Conservation (phyloP, 1,140 invertebrate genomes). For the Cotesia chilonis region DNA sequence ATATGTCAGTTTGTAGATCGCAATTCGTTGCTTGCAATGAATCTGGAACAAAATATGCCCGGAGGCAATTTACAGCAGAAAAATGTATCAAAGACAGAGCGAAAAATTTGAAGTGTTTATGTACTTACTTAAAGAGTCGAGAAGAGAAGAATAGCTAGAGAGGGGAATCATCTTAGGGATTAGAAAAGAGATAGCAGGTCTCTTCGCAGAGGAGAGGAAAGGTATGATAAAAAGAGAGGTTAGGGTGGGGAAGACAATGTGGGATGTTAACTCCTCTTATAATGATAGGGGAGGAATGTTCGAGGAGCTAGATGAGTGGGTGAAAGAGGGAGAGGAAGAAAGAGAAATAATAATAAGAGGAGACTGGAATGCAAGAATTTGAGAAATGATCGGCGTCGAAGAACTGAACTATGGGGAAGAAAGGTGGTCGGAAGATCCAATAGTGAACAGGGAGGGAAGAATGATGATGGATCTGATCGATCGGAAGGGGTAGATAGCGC, state of each 20-base stretch:
- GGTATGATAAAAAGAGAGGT: neutral
- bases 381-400: neutral
- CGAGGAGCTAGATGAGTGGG: neutral
- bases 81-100: no score
- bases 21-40: no score
- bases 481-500: no score
- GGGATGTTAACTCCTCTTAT: neutral
- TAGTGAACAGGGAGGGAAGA: slow-evolving; percentile 26
- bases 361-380: slow-evolving; percentile 34
- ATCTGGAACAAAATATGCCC: no score
- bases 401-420: neutral
- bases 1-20: no score
- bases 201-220: neutral
- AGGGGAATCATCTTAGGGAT: slow-evolving; percentile 33
- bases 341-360: slow-evolving; percentile 14
- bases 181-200: slow-evolving; percentile 6
- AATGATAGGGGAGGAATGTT: neutral
- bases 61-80: no score
- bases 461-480: slow-evolving; percentile 17
- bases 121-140: no score
- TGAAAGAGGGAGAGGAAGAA: neutral
- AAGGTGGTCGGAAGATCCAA: slow-evolving; percentile 34
- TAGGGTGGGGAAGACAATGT: neutral
- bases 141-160: slow-evolving; percentile 35
- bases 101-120: no score